Percentiles rank a stretch among this genome's conserved stretches.
Conservation (phyloP, 2,113 vertebrate species). For the Ondatra zibethicus region DNA sequence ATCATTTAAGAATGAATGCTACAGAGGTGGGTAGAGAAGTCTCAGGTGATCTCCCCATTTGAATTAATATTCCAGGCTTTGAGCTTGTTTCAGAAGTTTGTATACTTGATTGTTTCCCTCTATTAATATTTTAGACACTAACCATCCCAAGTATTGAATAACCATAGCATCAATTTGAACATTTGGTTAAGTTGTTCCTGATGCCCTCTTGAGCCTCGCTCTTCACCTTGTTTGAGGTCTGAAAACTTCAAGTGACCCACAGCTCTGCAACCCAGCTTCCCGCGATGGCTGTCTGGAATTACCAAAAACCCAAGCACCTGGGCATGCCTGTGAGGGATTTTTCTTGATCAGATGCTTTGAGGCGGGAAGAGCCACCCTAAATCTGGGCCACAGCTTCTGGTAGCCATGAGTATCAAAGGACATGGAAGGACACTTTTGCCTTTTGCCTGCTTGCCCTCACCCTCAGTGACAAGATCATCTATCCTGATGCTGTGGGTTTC, state of each 20-base stretch:
- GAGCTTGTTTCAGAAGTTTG: not conserved
- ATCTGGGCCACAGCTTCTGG: not conserved
- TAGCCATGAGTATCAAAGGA: not conserved
- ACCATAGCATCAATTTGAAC: not conserved
- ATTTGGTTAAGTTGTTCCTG: not conserved
- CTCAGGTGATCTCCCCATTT: not conserved
- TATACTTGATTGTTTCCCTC: not conserved
- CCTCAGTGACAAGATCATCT: not conserved
- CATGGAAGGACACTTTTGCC: not conserved
- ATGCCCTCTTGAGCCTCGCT: not conserved
- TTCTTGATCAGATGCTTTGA: not conserved
- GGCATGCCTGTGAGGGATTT: not conserved
- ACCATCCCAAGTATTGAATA: not conserved
- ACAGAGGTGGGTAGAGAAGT: not conserved
- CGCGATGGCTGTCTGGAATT: not conserved
- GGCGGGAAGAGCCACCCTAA: not conserved
- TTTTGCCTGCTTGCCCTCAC: not conserved
- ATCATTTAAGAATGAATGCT: not conserved
- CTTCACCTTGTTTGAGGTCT: not conserved
- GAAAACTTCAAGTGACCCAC: not conserved
- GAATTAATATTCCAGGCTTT: not conserved
- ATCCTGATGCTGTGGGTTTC: not conserved
- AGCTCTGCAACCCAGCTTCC: not conserved
- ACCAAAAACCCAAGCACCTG: not conserved
- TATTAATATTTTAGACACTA: not conserved